Base-by-base conservation (phyloP, 2,888 invertebrate species). In the Kryphioiulus occultus region DNA sequence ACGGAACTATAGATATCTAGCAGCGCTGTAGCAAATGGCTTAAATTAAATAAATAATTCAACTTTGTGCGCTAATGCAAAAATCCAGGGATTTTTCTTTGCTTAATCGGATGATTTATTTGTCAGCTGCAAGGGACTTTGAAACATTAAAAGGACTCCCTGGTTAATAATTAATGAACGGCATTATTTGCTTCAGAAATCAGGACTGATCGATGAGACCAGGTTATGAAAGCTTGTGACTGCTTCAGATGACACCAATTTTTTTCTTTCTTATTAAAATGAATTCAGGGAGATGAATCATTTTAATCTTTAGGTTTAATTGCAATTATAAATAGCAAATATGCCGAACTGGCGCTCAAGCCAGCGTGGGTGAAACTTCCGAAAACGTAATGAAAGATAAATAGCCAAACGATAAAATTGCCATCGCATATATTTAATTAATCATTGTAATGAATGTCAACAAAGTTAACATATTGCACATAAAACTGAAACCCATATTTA, bases 11-110 rank as follows among this genome's bases (percentile, higher is more conserved):
- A n/a, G 22, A n/a, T 68, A 12, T 68, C 68, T 7, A 9, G 22
- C 68, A 68, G 26, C 68, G 68, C 22, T 26, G 22, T 26, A 68
- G 68, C 68, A 26, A 68, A 68, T 68, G 68, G 10, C 68, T 68
- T 22, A 68, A 68, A 68, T 68, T 68, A 68, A 68, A 68, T 68
- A 68, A 68, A 68, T 68, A n/a, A 68, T 68, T 68, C 68, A 68
- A n/a, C 68, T 68, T 26, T 5, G 26, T 26, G 68, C 22, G 26
- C 68, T 22, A 68, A 68, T 68, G 68, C 68, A 68, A 68, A 68
- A 68, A 22, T 68, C 26, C 26, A 9, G 68, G 7, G 26, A 68
- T 68, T 68, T 68, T 68, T 68, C 68, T 68, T 68, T 26, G 68
- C 68, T 22, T 68, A 68, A 26, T 26, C 22, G 22, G 68, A 22